Conservation (phyloP, 2,113 vertebrate genomes). For the Thamnaconus septentrionalis region DNA sequence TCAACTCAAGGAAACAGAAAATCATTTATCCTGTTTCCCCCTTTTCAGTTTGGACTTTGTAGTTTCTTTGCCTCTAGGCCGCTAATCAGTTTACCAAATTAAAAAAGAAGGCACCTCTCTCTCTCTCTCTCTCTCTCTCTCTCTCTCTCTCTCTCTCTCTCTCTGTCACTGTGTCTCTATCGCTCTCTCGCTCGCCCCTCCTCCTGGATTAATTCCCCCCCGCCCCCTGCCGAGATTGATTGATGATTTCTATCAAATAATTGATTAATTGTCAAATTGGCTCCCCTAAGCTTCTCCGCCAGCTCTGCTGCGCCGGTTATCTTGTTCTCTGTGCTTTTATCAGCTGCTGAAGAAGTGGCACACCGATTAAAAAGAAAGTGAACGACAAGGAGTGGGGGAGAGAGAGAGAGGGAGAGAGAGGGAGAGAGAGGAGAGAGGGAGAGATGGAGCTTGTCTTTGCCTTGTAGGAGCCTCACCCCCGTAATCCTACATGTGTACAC, state of each 20-base stretch:
- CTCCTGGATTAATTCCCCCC: conserved; percentile 61
- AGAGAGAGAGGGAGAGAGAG: conserved; percentile 1
- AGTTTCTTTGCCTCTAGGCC: no score
- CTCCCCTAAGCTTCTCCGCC: conserved; percentile 64
- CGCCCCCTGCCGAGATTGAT: conserved; percentile 65
- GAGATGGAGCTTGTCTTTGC: conserved; percentile 33
- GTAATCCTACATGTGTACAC: conserved; percentile 72
- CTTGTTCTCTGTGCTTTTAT: conserved; percentile 73
- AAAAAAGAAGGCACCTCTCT: conserved; percentile 44
- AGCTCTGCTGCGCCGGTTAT: conserved; percentile 63
- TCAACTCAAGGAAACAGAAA: no score
- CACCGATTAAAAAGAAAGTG: conserved; percentile 14
- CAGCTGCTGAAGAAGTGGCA: conserved; percentile 62
- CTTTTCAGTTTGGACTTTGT: no score
- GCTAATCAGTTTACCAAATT: conserved; percentile 57
- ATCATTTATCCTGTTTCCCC: no score
- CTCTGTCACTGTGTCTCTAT: background rate
- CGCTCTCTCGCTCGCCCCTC: background rate
- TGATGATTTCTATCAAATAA: conserved; percentile 84
- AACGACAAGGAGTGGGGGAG: background rate
- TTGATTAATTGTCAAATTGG: conserved; percentile 78
- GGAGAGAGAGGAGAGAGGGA: conserved; percentile 9
- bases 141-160: conserved; percentile 3
- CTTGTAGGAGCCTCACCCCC: conserved; percentile 21
- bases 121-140: conserved; percentile 4